Evolutionary conservation across 2,888 invertebrate species (phyloP).

Genomic region (Diplazon laetatorius): DNA sequence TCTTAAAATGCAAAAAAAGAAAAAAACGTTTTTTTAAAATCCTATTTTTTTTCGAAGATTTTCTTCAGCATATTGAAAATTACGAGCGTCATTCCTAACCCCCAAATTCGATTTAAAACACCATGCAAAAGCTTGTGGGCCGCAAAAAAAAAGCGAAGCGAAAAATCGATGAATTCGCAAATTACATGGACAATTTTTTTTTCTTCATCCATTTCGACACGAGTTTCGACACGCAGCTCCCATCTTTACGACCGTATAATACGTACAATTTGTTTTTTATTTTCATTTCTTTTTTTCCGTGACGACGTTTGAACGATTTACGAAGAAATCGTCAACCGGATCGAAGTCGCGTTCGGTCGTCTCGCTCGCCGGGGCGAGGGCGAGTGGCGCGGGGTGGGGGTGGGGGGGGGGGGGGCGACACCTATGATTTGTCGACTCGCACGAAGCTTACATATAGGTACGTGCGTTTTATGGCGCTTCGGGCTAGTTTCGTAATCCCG

Average conservation of each 20-base stretch:
- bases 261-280: not conserved
- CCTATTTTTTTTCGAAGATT: no score
- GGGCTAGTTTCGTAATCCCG: slow-evolving; percentile 9
- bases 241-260: slow-evolving; percentile 3
- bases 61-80: no score
- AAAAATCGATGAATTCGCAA: no score
- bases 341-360: slow-evolving; percentile 28
- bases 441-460: slow-evolving; percentile 1
- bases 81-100: no score
- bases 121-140: no score
- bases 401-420: no score
- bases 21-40: no score
- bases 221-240: not conserved
- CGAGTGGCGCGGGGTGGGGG: no score
- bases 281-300: slow-evolving; percentile 6
- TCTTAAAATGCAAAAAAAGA: no score
- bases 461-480: slow-evolving; percentile 38
- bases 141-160: not conserved
- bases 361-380: slow-evolving; percentile 15
- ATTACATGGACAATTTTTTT: no score
- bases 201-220: not conserved
- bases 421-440: slow-evolving; percentile 33
- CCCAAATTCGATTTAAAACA: no score
- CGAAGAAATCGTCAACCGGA: slow-evolving; percentile 41
- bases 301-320: slow-evolving; percentile 42